These are phyloP conservation scores for Oryzias celebensis DNA, from an alignment of 2,113 vertebrate species.

Conservation along the genomic window DNA sequence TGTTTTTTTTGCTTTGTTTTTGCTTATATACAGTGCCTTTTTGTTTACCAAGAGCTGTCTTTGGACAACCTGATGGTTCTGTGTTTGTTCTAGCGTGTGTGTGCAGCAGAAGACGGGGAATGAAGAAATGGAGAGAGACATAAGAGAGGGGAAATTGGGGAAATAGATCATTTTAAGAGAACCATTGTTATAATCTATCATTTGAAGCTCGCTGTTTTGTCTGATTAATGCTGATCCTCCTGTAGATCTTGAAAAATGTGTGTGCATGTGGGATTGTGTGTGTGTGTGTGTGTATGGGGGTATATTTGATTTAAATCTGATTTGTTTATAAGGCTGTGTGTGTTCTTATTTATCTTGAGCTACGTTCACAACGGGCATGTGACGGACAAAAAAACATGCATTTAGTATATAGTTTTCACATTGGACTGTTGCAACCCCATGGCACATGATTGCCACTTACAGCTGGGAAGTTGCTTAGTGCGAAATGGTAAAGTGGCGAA, in stretches of 20 bases:
- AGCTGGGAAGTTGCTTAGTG: too few relatives aligned
- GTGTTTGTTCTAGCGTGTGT: conserved; percentile 4
- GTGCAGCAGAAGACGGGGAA: conserved; percentile 14
- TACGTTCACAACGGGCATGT: too few relatives aligned
- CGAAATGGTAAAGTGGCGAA: too few relatives aligned
- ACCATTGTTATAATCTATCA: conserved; percentile 31
- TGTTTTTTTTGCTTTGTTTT: neutral
- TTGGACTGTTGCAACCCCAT: too few relatives aligned
- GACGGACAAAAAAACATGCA: too few relatives aligned
- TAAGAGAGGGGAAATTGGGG: neutral
- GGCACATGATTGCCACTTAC: too few relatives aligned
- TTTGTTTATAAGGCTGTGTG: conserved; percentile 3
- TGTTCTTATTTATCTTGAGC: neutral
- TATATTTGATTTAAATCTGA: neutral
- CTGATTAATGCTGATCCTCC: conserved; percentile 27
- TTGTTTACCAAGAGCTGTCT: conserved; percentile 19
- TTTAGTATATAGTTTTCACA: too few relatives aligned
- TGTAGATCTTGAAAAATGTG: neutral
- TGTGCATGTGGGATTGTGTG: neutral
- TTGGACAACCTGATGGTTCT: conserved; percentile 27
- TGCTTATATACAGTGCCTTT: conserved; percentile 20
- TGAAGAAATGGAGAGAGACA: neutral
- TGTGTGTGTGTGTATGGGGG: neutral
- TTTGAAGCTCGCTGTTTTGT: conserved; percentile 24
- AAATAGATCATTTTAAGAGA: conserved; percentile 18